Evolutionary conservation across 2,888 invertebrate species (phyloP).

Genomic region (Dysmachus trigonus): DNA sequence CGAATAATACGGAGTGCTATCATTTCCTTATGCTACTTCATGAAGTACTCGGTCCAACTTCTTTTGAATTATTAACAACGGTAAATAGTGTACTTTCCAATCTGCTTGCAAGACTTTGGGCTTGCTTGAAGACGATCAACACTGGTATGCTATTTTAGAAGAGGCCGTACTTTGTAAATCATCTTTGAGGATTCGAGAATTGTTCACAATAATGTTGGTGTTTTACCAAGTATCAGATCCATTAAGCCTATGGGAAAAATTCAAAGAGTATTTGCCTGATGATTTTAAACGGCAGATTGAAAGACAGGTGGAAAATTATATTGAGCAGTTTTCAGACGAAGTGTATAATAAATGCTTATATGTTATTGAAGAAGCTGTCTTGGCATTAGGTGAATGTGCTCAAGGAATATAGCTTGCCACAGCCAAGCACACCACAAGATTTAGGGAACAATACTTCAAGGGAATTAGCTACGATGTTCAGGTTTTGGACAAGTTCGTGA

Average conservation of each 20-base stretch:
- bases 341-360: background rate
- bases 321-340: background rate
- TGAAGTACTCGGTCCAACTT: too few species aligned
- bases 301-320: background rate
- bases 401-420: too few species aligned
- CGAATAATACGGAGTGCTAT: too few species aligned
- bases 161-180: slow-evolving; percentile 42
- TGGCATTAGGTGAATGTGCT: too few species aligned
- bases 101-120: too few species aligned
- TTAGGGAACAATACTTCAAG: too few species aligned
- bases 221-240: slow-evolving; percentile 46
- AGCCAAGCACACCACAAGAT: too few species aligned
- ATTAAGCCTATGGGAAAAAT: background rate
- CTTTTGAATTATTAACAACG: too few species aligned
- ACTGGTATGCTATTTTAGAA: slow-evolving; percentile 42
- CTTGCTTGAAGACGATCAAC: slow-evolving; percentile 46
- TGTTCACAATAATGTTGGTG: slow-evolving; percentile 36
- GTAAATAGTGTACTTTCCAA: too few species aligned
- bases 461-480: too few species aligned
- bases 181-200: slow-evolving; percentile 37
- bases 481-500: too few species aligned
- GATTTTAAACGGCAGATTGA: slow-evolving; percentile 2
- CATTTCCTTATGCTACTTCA: too few species aligned
- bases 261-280: slow-evolving; percentile 36
- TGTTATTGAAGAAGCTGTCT: background rate